phyloP scores from a whole-genome alignment of 2,113 vertebrate genomes.

The Chiloscyllium plagiosum region DNA sequence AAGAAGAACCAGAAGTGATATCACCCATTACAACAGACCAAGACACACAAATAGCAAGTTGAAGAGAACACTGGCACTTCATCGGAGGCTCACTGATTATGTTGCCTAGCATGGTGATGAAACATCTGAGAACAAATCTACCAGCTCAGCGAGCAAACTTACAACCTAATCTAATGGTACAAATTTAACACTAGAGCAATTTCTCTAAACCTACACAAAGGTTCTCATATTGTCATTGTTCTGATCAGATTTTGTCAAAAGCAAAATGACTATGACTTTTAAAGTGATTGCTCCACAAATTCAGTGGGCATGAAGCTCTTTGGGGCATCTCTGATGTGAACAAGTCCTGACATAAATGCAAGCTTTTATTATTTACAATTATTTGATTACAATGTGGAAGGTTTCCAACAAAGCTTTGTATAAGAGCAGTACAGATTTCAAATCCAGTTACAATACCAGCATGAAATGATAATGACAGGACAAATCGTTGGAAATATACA shows the following conservation, averaged over 20 bases:
- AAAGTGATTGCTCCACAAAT: not conserved
- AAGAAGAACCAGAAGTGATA: too few relatives aligned
- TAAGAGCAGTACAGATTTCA: not conserved
- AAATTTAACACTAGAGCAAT: not conserved
- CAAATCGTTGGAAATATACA: not conserved
- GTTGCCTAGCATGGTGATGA: too few relatives aligned
- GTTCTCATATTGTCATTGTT: not conserved
- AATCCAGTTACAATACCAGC: not conserved
- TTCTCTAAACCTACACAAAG: not conserved
- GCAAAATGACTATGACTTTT: not conserved
- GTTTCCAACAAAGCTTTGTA: not conserved
- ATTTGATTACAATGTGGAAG: not conserved
- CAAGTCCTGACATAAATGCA: not conserved
- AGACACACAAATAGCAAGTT: too few relatives aligned
- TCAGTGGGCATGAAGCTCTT: not conserved
- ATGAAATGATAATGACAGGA: not conserved
- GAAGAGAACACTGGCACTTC: too few relatives aligned
- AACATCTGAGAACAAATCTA: too few relatives aligned
- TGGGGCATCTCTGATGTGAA: not conserved
- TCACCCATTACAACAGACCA: too few relatives aligned
- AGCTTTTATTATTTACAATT: not conserved
- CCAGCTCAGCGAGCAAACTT: too few relatives aligned
- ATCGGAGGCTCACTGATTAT: too few relatives aligned
- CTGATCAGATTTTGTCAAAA: not conserved
- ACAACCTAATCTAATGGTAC: too few relatives aligned